A percentile compares a stretch with the other conserved stretches of the same genome.
phyloP scores from a whole-genome alignment of 92 coral and sea anemone genomes.

The Heliopora coerulea region DNA sequence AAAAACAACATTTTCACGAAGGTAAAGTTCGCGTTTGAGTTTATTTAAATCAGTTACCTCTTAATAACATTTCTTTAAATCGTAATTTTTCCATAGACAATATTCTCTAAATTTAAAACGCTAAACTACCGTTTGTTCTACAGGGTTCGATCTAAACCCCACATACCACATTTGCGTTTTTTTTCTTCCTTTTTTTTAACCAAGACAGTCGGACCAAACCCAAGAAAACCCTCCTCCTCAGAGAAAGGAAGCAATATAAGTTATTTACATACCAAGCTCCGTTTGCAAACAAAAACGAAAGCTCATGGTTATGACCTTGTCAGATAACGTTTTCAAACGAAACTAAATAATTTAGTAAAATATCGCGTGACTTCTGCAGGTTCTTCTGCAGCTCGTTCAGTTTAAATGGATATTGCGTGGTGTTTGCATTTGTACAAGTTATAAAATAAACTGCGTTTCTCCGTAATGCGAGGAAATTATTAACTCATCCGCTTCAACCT shows the following conservation, averaged over 20 bases:
- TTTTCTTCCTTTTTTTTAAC: not conserved
- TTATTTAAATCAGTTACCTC: constrained; percentile 12
- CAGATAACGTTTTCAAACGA: too few species aligned
- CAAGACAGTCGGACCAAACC: not conserved
- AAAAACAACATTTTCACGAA: not conserved
- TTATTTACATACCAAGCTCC: not conserved
- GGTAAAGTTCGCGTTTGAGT: constrained; percentile 4
- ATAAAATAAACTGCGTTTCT: too few species aligned
- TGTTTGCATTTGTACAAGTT: too few species aligned
- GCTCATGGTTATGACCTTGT: too few species aligned
- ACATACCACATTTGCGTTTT: not conserved
- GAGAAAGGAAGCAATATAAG: too few species aligned
- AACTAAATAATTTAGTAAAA: too few species aligned
- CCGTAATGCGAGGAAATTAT: too few species aligned
- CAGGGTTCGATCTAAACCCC: not conserved
- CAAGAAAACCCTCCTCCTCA: too few species aligned
- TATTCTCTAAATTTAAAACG: constrained; percentile 10
- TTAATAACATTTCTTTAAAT: constrained; percentile 16
- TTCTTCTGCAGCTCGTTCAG: too few species aligned
- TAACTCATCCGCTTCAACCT: too few species aligned
- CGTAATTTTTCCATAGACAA: constrained; percentile 17
- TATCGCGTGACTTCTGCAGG: too few species aligned
- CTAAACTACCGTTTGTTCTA: not conserved
- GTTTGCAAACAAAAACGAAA: not conserved
- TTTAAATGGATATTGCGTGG: too few species aligned